phyloP scores from a whole-genome alignment of 2,113 vertebrate species.

The Struthio camelus region DNA sequence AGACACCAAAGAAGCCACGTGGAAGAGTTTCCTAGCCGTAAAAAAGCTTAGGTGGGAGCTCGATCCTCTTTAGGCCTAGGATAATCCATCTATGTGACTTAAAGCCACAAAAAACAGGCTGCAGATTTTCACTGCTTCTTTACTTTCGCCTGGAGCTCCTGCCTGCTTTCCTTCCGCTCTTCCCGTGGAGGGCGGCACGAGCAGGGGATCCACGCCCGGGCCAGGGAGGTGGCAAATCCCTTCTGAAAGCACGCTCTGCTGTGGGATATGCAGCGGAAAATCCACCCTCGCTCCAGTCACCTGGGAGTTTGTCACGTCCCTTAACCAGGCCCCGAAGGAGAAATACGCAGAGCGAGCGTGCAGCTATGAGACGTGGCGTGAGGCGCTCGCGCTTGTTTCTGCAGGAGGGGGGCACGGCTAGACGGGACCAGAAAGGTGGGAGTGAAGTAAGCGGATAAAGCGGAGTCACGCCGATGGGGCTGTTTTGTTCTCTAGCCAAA shows the following conservation, averaged over 20 bases:
- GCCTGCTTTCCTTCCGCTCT: not conserved
- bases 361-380: not conserved
- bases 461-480: no score
- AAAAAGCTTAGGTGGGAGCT: not conserved
- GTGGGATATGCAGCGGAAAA: not conserved
- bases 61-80: not conserved
- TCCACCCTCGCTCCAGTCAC: not conserved
- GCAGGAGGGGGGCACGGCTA: not conserved
- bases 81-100: not conserved
- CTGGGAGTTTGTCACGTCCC: not conserved
- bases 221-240: not conserved
- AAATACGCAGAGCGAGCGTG: no score
- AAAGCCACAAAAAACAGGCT: not conserved
- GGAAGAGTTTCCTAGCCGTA: not conserved
- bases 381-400: no score
- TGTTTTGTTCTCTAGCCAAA: not conserved
- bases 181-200: accelerated
- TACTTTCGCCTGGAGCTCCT: not conserved
- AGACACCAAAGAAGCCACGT: not conserved
- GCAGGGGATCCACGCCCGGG: accelerated
- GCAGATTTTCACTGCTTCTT: not conserved
- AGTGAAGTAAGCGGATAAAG: not conserved
- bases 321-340: not conserved
- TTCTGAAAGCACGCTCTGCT: not conserved
- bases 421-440: not conserved